Evolutionary conservation across 2,888 invertebrate species (phyloP).

Genomic region (Ganaspis brasiliensis): DNA sequence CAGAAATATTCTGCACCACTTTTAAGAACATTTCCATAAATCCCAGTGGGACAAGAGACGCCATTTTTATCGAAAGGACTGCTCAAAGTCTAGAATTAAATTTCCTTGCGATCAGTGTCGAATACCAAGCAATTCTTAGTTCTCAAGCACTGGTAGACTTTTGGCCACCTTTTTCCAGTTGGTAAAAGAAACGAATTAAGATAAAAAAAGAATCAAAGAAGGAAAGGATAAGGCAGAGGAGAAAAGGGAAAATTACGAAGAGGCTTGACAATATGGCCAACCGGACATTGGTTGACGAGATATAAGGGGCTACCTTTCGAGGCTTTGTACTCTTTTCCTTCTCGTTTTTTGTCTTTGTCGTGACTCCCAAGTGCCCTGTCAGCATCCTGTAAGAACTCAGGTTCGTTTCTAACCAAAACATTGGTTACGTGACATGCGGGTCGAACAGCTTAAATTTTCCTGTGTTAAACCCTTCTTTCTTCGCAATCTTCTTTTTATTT

Average conservation of each 20-base stretch:
- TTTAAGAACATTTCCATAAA: not conserved
- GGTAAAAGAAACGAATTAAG: slow-evolving; percentile 22
- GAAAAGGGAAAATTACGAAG: not conserved
- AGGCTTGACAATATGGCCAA: slow-evolving; percentile 31
- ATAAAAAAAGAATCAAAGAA: slow-evolving; percentile 15
- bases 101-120: slow-evolving; percentile 69
- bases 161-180: not conserved
- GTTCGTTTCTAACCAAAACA: too few relatives aligned
- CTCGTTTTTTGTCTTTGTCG: not conserved
- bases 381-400: too few relatives aligned
- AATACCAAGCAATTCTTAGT: slow-evolving; percentile 70
- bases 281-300: too few relatives aligned
- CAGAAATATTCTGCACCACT: slow-evolving; percentile 22
- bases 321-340: too few relatives aligned
- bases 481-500: too few relatives aligned
- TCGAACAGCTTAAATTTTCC: too few relatives aligned
- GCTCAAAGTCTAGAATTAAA: slow-evolving; percentile 73
- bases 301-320: too few relatives aligned
- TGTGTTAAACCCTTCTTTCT: too few relatives aligned
- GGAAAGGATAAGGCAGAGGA: not conserved
- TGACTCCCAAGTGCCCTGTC: too few relatives aligned
- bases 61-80: not conserved
- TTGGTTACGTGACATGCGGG: too few relatives aligned
- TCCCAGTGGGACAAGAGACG: not conserved
- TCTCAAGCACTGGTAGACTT: not conserved